Evolutionary conservation across 2,888 invertebrate species (phyloP), one percentile per base, ranked within the genome.

Genomic region (Eudemis profundana): DNA sequence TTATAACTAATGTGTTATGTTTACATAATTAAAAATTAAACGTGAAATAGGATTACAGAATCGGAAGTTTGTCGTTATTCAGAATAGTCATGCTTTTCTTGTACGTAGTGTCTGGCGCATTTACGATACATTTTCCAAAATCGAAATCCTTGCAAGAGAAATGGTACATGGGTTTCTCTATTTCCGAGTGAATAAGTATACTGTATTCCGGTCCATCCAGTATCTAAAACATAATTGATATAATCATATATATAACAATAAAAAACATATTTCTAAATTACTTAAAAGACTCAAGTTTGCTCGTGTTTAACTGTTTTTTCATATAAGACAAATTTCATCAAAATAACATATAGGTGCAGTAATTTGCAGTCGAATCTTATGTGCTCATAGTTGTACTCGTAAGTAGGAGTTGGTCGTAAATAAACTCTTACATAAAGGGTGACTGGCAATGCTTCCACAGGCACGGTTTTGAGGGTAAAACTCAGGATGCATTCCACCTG

Each of bases 121-220:
- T 93, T 2, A 94, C 83, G 69, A 96, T 93, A 75, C 95, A 95
- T 67, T 93, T 93, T 3, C 95, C 95, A 85, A 96, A 96, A 82
- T 96, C 91, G 74, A 93, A 92, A n/a, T 91, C 82, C 72, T 81
- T 84, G 75, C 94, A 95, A 3, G 95, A 95, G 78, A 96, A 95
- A 73, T 93, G 92, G 69, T 94, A 92, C 0, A 84, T 78, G 0
- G 94, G 93, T 68, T 90, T 93, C 69, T 93, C 90, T 42, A 94
- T 94, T 46, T 90, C 88, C 15, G 94, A 94, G 70, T 93, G 89
- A 38, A 96, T 78, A 51, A 87, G 83, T 62, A 96, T 88, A 36
- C 78, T 84, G 76, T 95, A 96, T 4, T 89, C 92, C 2, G 95
- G 95, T 0, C 96, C 96, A 79, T 95, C 94, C 33, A 93, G 89